Evolutionary conservation across 2,888 invertebrate species (phyloP).

Genomic region (Panzeria rudis): DNA sequence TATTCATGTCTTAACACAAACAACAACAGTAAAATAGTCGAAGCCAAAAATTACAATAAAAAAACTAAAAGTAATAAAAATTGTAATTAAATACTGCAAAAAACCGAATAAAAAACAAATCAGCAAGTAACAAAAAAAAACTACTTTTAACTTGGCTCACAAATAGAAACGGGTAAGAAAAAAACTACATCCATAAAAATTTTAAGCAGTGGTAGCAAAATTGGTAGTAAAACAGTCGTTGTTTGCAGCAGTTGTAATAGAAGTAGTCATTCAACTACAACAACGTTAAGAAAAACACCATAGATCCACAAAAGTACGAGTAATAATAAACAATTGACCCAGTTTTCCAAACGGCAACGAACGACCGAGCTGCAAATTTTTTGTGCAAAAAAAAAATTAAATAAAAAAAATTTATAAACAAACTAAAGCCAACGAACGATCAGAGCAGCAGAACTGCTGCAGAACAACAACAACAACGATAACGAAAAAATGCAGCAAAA

Average conservation of each 20-base stretch:
- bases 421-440: conserved; percentile 72
- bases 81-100: conserved; percentile 72
- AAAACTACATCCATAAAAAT: conserved; percentile 39
- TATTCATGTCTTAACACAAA: conserved; percentile 66
- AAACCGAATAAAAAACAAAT: conserved; percentile 40
- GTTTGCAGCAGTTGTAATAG: conserved; percentile 68
- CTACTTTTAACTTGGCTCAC: conserved; percentile 70
- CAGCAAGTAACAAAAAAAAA: conserved; percentile 68
- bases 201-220: conserved; percentile 66
- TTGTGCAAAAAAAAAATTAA: conserved; percentile 56
- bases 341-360: conserved; percentile 82
- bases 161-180: conserved; percentile 41
- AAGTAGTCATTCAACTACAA: conserved; percentile 72
- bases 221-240: conserved; percentile 68
- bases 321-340: conserved; percentile 80
- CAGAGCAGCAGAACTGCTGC: conserved; percentile 63
- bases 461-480: conserved; percentile 15
- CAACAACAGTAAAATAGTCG: conserved; percentile 33
- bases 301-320: conserved; percentile 66
- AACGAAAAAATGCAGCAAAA: conserved; percentile 42
- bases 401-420: conserved; percentile 47
- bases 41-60: conserved; percentile 40
- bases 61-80: conserved; percentile 70
- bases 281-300: conserved; percentile 58
- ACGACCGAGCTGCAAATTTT: conserved; percentile 77